Evolutionary conservation across 2,888 invertebrate species (phyloP).

Genomic region (Smittia aterrima): DNA sequence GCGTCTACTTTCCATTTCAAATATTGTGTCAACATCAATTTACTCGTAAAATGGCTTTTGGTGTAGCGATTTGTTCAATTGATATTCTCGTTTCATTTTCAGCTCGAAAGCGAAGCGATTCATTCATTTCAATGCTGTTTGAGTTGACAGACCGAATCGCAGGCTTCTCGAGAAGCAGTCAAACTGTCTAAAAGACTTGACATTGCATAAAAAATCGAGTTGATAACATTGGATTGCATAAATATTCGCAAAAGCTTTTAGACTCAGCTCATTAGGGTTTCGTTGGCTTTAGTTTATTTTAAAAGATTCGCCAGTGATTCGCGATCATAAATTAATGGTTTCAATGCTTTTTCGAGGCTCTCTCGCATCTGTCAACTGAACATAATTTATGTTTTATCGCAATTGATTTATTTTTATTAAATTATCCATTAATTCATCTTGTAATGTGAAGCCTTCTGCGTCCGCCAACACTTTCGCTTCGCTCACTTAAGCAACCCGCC

Average conservation of each 20-base stretch:
- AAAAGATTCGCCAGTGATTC: not conserved
- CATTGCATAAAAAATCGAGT: too few species aligned
- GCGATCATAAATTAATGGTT: not conserved
- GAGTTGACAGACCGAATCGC: too few species aligned
- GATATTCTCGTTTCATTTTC: not conserved
- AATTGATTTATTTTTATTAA: constrained; percentile 38
- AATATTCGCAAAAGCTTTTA: too few species aligned
- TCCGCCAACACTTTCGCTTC: constrained; percentile 37
- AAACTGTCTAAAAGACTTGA: too few species aligned
- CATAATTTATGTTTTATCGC: constrained; percentile 20
- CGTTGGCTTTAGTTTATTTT: not conserved
- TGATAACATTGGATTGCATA: too few species aligned
- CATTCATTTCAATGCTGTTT: not conserved
- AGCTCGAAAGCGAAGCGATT: not conserved
- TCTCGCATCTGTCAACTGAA: not conserved
- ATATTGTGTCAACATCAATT: not conserved
- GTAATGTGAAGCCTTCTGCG: constrained; percentile 12
- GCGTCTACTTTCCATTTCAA: not conserved
- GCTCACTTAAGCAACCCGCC: not conserved
- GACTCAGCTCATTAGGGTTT: not conserved
- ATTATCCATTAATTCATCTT: constrained; percentile 39
- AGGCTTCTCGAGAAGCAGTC: too few species aligned
- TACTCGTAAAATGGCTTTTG: not conserved
- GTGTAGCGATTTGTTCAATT: constrained; percentile 3
- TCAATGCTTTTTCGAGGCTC: not conserved